Evolutionary conservation across 2,113 vertebrate genomes (phyloP), one percentile per base, ranked within the genome.

Genomic region (Pycnonotus jocosus): DNA sequence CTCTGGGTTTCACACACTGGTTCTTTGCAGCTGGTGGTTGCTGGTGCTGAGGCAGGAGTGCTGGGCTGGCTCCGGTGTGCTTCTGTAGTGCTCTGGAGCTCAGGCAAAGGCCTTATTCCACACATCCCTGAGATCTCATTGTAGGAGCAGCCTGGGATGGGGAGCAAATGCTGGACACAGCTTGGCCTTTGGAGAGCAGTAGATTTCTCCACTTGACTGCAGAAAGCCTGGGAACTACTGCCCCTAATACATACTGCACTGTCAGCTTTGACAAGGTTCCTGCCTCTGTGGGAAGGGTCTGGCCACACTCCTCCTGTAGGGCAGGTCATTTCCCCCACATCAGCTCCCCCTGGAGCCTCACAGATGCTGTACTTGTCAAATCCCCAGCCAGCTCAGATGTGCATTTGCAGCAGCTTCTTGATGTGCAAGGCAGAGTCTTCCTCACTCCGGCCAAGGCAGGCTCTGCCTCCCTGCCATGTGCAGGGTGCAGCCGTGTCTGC

Each of bases 231-330:
- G 35, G 30, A 88, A 38, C 30, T 15, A 2, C 56, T 40, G 11
- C 21, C 28, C 24, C 0, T 0, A 71, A 47, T 5, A 14, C 0
- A 0, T 5, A 35, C 54, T 44, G 42, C 20, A 5, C 40, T 31
- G 50, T 18, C 45, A 92, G 69, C 37, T 18, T 40, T 65, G 45
- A 58, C 24, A 47, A 33, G 13, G 60, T 6, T 73, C 60, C 74
- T 85, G 79, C 53, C 47, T 81, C 37, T 22, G 3, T 35, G 48
- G 38, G 57, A 80, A 91, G 76, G 20, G 4, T 87, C 33, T 23
- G 48, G 17, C 31, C 37, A 38, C 1, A 30, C 65, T 95, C 78
- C 81, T 87, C 53, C 68, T 0, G 8, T 31, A 25, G 31, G 6
- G 24, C 25, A 28, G 3, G 12, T 45, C 12, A 45, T 16, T 69